A percentile compares a stretch with the other conserved stretches of the same genome.
These are phyloP conservation scores for Orcinus orca DNA, from an alignment of 2,113 vertebrate species.

Conservation along the genomic window DNA sequence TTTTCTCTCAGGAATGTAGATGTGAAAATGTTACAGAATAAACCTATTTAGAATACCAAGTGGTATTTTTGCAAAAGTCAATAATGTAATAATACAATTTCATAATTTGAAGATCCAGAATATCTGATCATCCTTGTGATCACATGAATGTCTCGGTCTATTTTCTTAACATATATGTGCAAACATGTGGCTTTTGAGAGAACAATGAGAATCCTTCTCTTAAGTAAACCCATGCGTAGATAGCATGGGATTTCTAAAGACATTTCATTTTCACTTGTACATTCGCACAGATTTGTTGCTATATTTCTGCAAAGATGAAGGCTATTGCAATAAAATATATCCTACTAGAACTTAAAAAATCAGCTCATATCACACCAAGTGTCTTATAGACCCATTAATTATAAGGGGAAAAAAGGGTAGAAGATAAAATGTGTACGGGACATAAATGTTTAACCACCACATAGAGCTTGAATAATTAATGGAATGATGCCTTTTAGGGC, in stretches of 20 bases:
- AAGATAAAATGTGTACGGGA: conserved; percentile 64
- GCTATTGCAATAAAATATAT: conserved; percentile 51
- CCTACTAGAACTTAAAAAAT: conserved; percentile 24
- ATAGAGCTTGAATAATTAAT: conserved; percentile 79
- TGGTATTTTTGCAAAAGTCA: neutral
- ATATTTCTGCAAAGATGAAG: conserved; percentile 38
- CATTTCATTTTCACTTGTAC: neutral
- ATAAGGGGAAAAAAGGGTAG: neutral
- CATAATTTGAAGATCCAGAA: neutral
- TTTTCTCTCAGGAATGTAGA: neutral
- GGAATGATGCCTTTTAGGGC: conserved; percentile 56
- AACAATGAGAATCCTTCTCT: neutral
- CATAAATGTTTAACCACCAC: conserved; percentile 73
- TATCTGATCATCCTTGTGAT: neutral
- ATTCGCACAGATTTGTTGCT: conserved; percentile 14
- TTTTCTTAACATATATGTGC: neutral
- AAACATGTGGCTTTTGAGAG: neutral
- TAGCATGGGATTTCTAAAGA: neutral
- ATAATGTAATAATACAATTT: neutral
- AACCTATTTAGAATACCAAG: neutral
- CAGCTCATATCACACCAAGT: conserved; percentile 40
- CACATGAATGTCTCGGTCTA: neutral
- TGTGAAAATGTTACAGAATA: neutral
- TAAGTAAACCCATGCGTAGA: neutral
- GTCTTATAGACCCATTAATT: conserved; percentile 61